Base-by-base conservation (phyloP, 2,797 vertebrate species). In the Tinamus major region DNA sequence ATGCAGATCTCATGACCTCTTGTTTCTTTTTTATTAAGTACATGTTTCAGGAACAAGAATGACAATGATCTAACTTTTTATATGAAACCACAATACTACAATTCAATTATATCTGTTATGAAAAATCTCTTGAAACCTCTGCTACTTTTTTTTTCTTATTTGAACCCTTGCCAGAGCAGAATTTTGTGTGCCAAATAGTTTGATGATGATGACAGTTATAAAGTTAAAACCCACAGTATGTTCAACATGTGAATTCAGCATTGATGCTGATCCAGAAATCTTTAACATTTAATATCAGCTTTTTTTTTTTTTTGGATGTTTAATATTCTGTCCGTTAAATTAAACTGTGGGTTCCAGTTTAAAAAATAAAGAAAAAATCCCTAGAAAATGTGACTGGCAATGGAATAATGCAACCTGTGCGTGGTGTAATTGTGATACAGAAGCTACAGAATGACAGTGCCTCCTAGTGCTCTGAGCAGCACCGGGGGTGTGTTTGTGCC, bases 391-490 rank as follows among this genome's bases (percentile, higher is more conserved):
- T 62, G 77, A 17, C 48, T 53, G 80, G 37, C 39, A 20, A 17
- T 78, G 53, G 78, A 46, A 53, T 83, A 27, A 37, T 72, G 14
- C 9, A 71, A 7, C 10, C 7, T 65, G 17, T 62, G 37, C 46
- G 37, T 39, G 39, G n/a, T 71, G 31, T 56, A 65, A 24, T 14
- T 17, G 23, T 31, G 59, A 13, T 59, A 79, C 56, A 18, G 86
- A 82, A 91, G 78, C 29, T 75, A 81, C 83, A 92, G 91, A 87
- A 92, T 83, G 76, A 86, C 81, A 94, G 65, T 94, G 90, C 76
- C 91, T 97, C 95, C 93, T 94, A 91, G 88, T 96, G 94, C 92
- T 85, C 31, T 4, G 16, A 53, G 41, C 9, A 61, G 58, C 56
- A 82, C 55, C 72, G 24, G 46, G 29, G 42, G 58, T 74, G 31